Percentiles rank a stretch among this genome's conserved stretches.
Conservation (phyloP, 2,797 vertebrate species). For the Cirrhinus molitorella region DNA sequence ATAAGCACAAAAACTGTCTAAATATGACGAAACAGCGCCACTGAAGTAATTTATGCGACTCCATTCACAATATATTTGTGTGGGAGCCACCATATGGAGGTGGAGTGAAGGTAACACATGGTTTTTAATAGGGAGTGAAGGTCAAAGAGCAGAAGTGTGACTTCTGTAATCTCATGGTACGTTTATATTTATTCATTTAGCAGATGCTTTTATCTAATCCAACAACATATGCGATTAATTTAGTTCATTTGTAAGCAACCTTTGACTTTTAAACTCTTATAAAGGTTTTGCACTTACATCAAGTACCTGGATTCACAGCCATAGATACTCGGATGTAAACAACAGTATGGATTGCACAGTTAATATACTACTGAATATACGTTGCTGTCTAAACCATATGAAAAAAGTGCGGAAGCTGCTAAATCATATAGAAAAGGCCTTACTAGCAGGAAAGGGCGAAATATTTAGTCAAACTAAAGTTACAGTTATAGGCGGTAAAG, state of each 20-base stretch:
- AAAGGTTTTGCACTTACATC: too few species aligned
- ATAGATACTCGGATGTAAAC: too few species aligned
- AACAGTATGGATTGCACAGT: too few species aligned
- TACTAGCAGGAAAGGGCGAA: too few species aligned
- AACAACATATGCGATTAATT: background rate
- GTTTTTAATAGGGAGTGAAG: background rate
- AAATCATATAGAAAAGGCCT: too few species aligned
- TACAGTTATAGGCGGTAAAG: too few species aligned
- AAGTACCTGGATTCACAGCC: too few species aligned
- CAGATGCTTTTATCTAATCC: background rate
- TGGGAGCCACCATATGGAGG: too few species aligned
- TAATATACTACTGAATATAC: too few species aligned
- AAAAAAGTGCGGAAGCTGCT: too few species aligned
- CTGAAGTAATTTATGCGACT: background rate
- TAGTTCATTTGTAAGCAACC: background rate
- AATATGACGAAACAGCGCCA: background rate
- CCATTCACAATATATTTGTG: background rate
- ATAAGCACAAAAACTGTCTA: background rate
- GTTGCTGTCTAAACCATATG: too few species aligned
- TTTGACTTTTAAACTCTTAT: background rate
- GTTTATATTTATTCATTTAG: background rate
- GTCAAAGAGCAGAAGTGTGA: background rate
- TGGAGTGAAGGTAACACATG: background rate
- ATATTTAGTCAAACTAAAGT: too few species aligned
- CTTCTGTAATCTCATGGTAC: background rate